These are phyloP conservation scores for Lagodon rhomboides DNA, from an alignment of 2,797 vertebrate species.

Conservation along the genomic window DNA sequence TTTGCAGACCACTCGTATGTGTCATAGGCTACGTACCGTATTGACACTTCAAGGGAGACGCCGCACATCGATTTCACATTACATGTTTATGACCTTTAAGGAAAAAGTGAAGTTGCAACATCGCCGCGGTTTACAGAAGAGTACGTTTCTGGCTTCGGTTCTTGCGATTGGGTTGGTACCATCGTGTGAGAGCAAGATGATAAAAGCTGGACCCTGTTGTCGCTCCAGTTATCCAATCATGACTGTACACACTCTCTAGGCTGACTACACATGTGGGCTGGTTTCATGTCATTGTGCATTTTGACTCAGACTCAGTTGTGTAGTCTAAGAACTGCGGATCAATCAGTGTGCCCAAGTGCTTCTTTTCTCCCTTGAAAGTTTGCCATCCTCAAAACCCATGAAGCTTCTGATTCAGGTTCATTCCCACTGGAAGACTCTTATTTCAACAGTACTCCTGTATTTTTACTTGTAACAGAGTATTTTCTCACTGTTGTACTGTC, in stretches of 20 bases:
- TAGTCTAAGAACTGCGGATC: not conserved
- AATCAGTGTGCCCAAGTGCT: not conserved
- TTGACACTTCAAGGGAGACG: no score
- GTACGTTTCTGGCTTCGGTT: no score
- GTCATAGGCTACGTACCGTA: no score
- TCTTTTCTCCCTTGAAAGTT: not conserved
- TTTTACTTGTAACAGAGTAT: not conserved
- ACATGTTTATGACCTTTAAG: no score
- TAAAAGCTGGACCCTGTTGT: no score
- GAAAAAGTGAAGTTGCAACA: no score
- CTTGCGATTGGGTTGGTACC: no score
- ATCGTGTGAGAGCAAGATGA: not conserved
- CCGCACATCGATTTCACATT: no score
- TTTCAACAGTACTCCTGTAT: not conserved
- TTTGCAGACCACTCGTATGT: no score
- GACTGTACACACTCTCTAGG: not conserved
- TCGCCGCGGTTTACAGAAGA: no score
- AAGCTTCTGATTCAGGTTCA: not conserved
- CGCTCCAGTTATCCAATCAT: no score
- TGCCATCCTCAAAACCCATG: not conserved
- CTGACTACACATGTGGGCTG: no score
- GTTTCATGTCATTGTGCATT: not conserved
- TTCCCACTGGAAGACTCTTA: not conserved
- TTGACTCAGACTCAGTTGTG: not conserved
- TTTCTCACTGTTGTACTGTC: slow-evolving; percentile 1